Evolutionary conservation across 30 jellyfish, hydroid and myxozoan genomes (phyloP).

Genomic region (Chrysaora quinquecirrha): DNA sequence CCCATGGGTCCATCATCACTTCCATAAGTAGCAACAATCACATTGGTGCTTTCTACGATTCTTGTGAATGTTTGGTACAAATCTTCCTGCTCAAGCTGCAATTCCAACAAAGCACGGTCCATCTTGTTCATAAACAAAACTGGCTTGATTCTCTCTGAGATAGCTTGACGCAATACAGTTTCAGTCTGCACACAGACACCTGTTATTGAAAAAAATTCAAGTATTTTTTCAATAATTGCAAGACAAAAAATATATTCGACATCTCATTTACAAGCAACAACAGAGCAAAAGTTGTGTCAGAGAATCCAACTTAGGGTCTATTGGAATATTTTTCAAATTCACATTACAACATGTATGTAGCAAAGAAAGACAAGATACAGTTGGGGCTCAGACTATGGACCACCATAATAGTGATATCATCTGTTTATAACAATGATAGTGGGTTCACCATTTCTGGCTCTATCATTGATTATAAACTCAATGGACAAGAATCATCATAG

Average conservation of each 20-base stretch:
- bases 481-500: constrained; percentile 4
- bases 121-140: constrained; percentile 99
- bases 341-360: too few relatives aligned
- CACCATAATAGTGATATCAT: constrained; percentile 2
- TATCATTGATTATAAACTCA: constrained; percentile 16
- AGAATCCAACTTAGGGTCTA: too few relatives aligned
- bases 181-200: constrained; percentile 99
- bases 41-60: constrained; percentile 98
- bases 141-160: constrained; percentile 98
- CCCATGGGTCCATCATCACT: constrained; percentile 99
- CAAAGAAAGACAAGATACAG: too few relatives aligned
- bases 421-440: constrained; percentile 15
- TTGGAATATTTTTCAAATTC: too few relatives aligned
- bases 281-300: too few relatives aligned
- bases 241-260: too few relatives aligned
- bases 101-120: constrained; percentile 99
- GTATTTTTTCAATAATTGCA: too few relatives aligned
- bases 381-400: constrained; percentile 6
- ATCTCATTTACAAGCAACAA: too few relatives aligned
- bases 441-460: constrained; percentile 65
- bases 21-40: constrained; percentile 94
- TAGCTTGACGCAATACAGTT: constrained; percentile 99
- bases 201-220: constrained; percentile 11
- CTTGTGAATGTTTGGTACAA: constrained; percentile 93
- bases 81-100: constrained; percentile 97